phyloP scores from a whole-genome alignment of 2,797 vertebrate species.

The Setipinna tenuifilis region DNA sequence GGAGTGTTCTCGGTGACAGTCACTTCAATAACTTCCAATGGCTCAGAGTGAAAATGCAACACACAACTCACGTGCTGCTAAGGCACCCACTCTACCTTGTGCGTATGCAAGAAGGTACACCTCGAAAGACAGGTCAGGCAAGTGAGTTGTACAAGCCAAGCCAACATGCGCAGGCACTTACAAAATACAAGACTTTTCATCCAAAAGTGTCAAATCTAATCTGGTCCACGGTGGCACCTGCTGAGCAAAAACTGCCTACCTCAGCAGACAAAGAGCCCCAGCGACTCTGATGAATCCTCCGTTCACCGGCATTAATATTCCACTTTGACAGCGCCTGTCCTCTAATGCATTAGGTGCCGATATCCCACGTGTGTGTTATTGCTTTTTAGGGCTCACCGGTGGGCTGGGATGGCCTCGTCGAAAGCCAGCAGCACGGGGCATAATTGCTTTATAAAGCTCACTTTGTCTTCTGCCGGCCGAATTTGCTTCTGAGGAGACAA shows the following conservation, averaged over 20 bases:
- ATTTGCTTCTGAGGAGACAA: conserved; percentile 45
- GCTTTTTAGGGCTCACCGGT: conserved; percentile 55
- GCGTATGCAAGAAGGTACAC: background rate
- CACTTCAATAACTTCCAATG: background rate
- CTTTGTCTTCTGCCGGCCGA: conserved; percentile 54
- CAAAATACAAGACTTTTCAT: conserved; percentile 15
- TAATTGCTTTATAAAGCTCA: conserved; percentile 58
- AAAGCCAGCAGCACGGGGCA: conserved; percentile 50
- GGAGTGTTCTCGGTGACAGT: background rate
- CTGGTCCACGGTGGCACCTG: conserved; percentile 47
- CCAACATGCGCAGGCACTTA: background rate
- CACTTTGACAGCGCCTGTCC: conserved; percentile 65
- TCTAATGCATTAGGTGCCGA: conserved; percentile 67
- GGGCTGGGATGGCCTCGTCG: conserved; percentile 42
- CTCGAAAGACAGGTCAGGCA: conserved; percentile 14
- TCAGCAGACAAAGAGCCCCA: conserved; percentile 48
- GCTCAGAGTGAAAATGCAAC: background rate
- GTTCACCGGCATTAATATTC: conserved; percentile 69
- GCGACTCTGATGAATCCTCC: conserved; percentile 74
- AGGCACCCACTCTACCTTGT: background rate
- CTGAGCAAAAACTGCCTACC: conserved; percentile 47
- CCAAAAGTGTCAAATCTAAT: conserved; percentile 7
- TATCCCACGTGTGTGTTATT: conserved; percentile 47
- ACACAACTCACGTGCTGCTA: background rate
- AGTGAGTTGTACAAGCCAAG: conserved; percentile 22